phyloP scores from a whole-genome alignment of 2,113 vertebrate genomes.

The Orthonyx spaldingii region DNA sequence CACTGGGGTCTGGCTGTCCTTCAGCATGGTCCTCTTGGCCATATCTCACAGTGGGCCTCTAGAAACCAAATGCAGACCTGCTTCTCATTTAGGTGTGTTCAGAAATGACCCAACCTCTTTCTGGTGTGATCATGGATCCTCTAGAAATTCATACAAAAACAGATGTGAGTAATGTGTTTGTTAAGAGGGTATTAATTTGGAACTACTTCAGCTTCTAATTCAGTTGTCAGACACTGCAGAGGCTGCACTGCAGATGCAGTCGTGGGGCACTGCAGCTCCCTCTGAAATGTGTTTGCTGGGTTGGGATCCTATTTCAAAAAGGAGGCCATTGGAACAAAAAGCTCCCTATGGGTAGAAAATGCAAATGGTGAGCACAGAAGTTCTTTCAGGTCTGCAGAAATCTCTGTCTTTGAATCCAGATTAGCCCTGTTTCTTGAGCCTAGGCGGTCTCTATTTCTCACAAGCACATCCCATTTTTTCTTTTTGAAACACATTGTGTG shows the following conservation, averaged over 20 bases:
- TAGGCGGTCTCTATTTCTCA: neutral
- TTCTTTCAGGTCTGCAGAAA: neutral
- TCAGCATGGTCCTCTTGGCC: neutral
- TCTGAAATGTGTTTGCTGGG: neutral
- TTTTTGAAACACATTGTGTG: neutral
- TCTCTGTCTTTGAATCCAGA: neutral
- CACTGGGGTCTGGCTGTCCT: neutral
- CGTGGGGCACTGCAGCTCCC: neutral
- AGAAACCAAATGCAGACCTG: neutral
- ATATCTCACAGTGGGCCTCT: neutral
- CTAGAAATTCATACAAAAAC: neutral
- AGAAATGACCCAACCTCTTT: neutral
- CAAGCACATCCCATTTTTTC: neutral
- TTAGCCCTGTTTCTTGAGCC: neutral
- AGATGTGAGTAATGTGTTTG: neutral
- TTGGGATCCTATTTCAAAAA: neutral
- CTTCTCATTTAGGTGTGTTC: neutral
- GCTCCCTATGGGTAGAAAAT: neutral
- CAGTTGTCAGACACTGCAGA: neutral
- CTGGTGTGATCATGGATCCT: neutral
- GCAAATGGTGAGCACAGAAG: neutral
- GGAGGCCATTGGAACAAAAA: neutral
- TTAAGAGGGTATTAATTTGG: neutral
- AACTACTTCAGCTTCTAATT: neutral
- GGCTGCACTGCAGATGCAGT: neutral